Percentiles rank a stretch among this genome's conserved stretches.
Evolutionary conservation across 2,113 vertebrate species (phyloP).

Genomic region (Sinocyclocheilus anophthalmus): DNA sequence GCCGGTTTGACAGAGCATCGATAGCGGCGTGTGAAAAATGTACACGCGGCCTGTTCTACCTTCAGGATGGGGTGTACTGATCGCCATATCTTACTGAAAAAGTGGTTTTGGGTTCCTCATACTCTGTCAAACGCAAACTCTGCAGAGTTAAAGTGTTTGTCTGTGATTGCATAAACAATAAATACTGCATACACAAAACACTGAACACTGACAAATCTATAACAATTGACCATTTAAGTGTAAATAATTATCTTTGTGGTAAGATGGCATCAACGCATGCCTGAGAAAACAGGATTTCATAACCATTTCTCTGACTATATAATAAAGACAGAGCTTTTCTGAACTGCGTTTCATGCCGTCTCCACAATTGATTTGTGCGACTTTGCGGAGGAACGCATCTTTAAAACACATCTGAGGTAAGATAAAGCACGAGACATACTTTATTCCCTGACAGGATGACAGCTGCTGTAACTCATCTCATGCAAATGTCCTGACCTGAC

Average conservation of each 20-base stretch:
- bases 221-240: not conserved
- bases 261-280: too few species aligned
- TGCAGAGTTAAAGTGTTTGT: not conserved
- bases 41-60: not conserved
- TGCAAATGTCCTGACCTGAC: slow-evolving; percentile 22
- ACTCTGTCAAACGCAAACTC: not conserved
- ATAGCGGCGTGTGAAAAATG: not conserved
- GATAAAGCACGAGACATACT: not conserved
- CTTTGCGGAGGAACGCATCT: not conserved
- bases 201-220: not conserved
- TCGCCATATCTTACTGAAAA: not conserved
- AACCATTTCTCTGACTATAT: not conserved
- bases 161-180: not conserved
- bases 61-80: slow-evolving; percentile 22
- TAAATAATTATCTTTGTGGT: not conserved
- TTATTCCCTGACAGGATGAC: slow-evolving; percentile 13
- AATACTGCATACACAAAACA: too few species aligned
- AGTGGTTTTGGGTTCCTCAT: not conserved
- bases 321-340: not conserved
- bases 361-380: not conserved
- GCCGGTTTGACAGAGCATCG: not conserved
- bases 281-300: too few species aligned
- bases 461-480: not conserved
- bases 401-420: slow-evolving; percentile 6
- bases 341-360: not conserved